Conservation (phyloP, 2,797 vertebrate genomes). For the Sciurus carolinensis region DNA sequence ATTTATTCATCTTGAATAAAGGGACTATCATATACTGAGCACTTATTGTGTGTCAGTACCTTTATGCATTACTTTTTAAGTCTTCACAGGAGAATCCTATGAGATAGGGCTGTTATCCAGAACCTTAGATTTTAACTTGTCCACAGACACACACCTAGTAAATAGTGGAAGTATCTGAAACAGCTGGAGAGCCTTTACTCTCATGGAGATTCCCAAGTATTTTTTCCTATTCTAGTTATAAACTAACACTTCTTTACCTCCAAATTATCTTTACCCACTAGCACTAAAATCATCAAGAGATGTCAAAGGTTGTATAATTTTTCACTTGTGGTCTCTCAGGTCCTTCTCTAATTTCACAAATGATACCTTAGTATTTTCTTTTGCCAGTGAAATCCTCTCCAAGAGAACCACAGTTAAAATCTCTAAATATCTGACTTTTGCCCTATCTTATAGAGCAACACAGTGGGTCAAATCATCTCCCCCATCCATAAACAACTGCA, state of each 20-base stretch:
- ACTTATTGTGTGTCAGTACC: not conserved
- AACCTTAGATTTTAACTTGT: not conserved
- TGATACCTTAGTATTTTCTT: constrained; percentile 35
- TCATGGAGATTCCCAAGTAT: not conserved
- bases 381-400: constrained; percentile 24
- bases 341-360: constrained; percentile 57
- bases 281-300: not conserved
- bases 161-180: not conserved
- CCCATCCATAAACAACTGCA: constrained; percentile 77
- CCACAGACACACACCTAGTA: not conserved
- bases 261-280: not conserved
- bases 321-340: not conserved
- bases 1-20: not conserved
- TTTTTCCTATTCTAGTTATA: not conserved
- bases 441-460: constrained; percentile 4
- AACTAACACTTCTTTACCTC: constrained; percentile 8
- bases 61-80: not conserved
- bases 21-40: not conserved
- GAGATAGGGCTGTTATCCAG: not conserved
- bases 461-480: constrained; percentile 78
- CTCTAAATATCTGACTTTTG: constrained; percentile 68
- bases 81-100: not conserved
- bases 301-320: not conserved
- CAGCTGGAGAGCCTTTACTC: not conserved
- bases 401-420: not conserved